Evolutionary conservation across 1,140 invertebrate genomes (phyloP).

Genomic region (Eriosoma lanigerum): DNA sequence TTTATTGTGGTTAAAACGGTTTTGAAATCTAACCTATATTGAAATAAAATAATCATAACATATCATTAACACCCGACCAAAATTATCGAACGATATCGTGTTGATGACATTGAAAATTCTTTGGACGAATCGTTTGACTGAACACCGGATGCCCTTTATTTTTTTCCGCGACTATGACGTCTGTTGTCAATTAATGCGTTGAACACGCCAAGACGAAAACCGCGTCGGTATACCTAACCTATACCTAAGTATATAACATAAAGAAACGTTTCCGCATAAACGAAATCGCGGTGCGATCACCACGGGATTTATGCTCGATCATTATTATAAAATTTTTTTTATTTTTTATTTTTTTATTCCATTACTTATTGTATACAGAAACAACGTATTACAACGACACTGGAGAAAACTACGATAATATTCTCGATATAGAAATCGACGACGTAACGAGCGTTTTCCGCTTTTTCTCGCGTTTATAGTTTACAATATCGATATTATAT

Average conservation of each 20-base stretch:
- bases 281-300: neutral
- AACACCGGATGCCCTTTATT: no score
- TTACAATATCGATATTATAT: neutral
- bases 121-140: no score
- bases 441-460: constrained; percentile 25
- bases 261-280: neutral
- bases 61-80: no score
- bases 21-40: no score
- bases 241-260: neutral
- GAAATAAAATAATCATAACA: no score
- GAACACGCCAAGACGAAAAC: neutral
- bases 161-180: no score
- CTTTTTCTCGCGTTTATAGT: neutral
- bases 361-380: no score
- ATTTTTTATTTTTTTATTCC: neutral
- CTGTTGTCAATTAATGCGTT: no score
- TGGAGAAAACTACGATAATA: constrained; percentile 31
- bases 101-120: no score
- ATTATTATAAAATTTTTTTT: neutral
- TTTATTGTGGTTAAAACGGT: no score
- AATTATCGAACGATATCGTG: no score
- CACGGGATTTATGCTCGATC: neutral
- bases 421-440: neutral
- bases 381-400: neutral
- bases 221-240: no score